These are phyloP conservation scores for Azemiops feae DNA, from an alignment of 2,113 vertebrate species.

Conservation along the genomic window DNA sequence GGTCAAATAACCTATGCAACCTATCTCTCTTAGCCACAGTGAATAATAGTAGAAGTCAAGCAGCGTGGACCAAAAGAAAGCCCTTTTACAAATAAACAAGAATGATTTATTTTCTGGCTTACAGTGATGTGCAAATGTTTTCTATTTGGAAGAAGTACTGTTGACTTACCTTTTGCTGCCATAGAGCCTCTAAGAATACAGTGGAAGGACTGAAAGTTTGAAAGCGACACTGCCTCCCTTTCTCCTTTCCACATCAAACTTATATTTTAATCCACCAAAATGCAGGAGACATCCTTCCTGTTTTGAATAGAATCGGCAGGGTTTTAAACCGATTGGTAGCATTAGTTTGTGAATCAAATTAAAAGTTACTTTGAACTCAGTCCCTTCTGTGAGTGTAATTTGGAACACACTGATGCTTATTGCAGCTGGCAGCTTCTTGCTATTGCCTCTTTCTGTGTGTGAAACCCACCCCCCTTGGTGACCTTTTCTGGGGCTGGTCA, in stretches of 20 bases:
- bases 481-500: constrained; percentile 80
- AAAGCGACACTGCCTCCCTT: neutral
- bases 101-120: neutral
- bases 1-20: neutral
- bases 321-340: constrained; percentile 28
- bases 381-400: constrained; percentile 63
- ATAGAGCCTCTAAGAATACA: neutral
- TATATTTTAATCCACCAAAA: constrained; percentile 47
- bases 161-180: neutral
- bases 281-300: constrained; percentile 19
- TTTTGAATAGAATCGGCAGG: constrained; percentile 44
- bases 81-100: neutral
- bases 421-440: constrained; percentile 71
- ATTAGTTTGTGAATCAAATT: constrained; percentile 43
- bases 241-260: neutral
- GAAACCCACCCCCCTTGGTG: constrained; percentile 67
- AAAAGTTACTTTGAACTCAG: constrained; percentile 9
- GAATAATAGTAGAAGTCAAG: neutral
- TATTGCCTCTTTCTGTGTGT: constrained; percentile 71
- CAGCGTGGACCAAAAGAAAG: neutral
- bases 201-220: neutral
- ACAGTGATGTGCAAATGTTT: neutral
- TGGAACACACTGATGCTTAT: constrained; percentile 69
- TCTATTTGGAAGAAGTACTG: constrained; percentile 7
- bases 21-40: neutral